These are phyloP conservation scores for Zygaena filipendulae DNA, from an alignment of 2,888 invertebrate genomes.

Conservation along the genomic window DNA sequence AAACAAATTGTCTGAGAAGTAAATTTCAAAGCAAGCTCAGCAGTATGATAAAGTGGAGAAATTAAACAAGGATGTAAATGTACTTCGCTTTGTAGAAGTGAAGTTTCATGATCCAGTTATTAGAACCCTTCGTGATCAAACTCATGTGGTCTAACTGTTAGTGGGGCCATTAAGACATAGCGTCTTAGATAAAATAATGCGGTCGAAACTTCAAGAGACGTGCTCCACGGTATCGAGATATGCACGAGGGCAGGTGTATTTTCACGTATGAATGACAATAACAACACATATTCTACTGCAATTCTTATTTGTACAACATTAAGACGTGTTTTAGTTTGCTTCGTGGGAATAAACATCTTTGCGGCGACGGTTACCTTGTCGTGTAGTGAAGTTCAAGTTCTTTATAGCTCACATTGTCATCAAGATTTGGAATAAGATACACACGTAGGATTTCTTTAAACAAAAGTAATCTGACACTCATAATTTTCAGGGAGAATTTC, in stretches of 20 bases:
- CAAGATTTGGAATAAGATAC: constrained; percentile 39
- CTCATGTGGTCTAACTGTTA: constrained; percentile 48
- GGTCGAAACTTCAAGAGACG: constrained; percentile 40
- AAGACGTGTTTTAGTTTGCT: no score
- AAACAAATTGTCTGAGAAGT: no score
- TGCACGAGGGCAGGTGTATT: constrained; percentile 40
- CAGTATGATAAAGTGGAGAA: no score
- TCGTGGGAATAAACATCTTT: not conserved
- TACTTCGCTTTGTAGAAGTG: not conserved
- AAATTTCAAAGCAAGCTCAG: no score
- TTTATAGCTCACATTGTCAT: constrained; percentile 52
- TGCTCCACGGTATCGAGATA: constrained; percentile 58
- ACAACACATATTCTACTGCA: constrained; percentile 14
- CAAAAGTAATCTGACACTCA: constrained; percentile 35
- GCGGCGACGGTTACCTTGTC: constrained; percentile 18
- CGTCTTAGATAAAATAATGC: constrained; percentile 39
- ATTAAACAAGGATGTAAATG: not conserved
- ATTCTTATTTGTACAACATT: constrained; percentile 16
- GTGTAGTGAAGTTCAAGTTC: constrained; percentile 28
- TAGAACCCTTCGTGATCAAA: constrained; percentile 32
- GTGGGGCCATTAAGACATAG: constrained; percentile 47
- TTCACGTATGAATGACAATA: constrained; percentile 34
- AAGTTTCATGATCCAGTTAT: constrained; percentile 24
- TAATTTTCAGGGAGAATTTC: constrained; percentile 30
- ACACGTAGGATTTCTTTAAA: constrained; percentile 33